A percentile compares a stretch with the other conserved stretches of the same genome.
phyloP scores from a whole-genome alignment of 1,140 invertebrate species.

The Heliconius congener region DNA sequence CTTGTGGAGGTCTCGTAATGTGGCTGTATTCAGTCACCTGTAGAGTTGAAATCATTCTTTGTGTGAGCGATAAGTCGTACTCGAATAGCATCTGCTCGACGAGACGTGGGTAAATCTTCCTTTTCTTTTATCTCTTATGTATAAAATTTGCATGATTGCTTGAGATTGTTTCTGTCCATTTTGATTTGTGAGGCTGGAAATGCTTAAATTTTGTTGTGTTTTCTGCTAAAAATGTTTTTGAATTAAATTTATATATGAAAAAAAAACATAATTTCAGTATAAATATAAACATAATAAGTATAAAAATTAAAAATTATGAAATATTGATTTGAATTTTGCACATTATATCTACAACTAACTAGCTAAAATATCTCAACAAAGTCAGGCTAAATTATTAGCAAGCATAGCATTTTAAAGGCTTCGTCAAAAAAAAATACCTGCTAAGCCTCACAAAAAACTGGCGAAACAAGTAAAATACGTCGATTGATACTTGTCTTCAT shows the following conservation, averaged over 20 bases:
- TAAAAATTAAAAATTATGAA: too few relatives aligned
- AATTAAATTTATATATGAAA: too few relatives aligned
- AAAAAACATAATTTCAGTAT: too few relatives aligned
- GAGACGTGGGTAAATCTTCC: background rate
- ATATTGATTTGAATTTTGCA: too few relatives aligned
- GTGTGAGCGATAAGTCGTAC: background rate
- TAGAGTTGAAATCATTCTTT: background rate
- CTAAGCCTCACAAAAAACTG: background rate
- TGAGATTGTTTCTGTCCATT: background rate
- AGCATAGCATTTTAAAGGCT: background rate
- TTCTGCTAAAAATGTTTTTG: background rate
- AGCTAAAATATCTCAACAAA: background rate
- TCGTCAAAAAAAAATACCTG: background rate
- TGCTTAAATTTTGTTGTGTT: background rate
- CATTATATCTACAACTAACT: background rate
- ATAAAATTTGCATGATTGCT: background rate
- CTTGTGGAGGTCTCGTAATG: background rate
- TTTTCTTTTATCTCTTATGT: background rate
- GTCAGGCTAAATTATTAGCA: background rate
- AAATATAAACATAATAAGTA: too few relatives aligned
- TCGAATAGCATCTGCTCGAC: background rate
- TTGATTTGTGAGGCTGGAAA: background rate
- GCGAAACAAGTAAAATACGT: conserved; percentile 10
- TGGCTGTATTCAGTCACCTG: background rate
- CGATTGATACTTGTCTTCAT: conserved; percentile 29